Evolutionary conservation across 2,113 vertebrate genomes (phyloP), one percentile per base, ranked within the genome.

Genomic region (Lates calcarifer): DNA sequence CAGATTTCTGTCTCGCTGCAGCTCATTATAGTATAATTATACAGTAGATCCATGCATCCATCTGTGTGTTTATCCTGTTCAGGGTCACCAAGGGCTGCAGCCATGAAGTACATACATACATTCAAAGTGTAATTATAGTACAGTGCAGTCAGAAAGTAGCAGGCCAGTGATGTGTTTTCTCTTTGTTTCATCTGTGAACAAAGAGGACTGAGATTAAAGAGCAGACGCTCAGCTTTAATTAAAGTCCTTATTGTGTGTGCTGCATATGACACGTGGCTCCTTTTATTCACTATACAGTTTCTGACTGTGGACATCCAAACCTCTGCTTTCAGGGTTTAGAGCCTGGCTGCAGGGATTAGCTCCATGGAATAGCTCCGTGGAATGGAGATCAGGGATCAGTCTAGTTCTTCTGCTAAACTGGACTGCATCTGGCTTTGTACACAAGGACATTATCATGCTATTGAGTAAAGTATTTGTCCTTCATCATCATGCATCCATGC

Each of bases 1-100:
- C 73, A 77, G 26, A 70, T 87, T 84, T 84, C 75, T 65, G 11
- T 35, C 24, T n/a, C 66, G 26, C 81, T 56, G 74, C 15, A 39
- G 31, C 22, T 73, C 65, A 66, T 79, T 81, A 56, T 20, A 67
- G 35, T 29, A 10, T 82, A 65, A 85, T 80, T 74, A 81, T 8
- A 80, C 15, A 31, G 69, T 49, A 35, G 39, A 56, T 71, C 55
- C 20, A 26, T 71, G 69, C 26, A 63, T 74, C 51, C 56, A 31
- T 67, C 24, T 33, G 12, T 79, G 41, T 71, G 74, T 84, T 76
- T 53, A 51, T 62, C 3, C 69, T 28, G 41, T 43, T 68, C 73
- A 51, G 69, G 72, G 62, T 80, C 51, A 60, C 37, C 10, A 45
- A 43, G 20, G 63, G 41, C 73, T 22, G 66, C 13, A 67, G 61